Conservation (phyloP, 2,113 vertebrate species). For the Cathartes aura region DNA sequence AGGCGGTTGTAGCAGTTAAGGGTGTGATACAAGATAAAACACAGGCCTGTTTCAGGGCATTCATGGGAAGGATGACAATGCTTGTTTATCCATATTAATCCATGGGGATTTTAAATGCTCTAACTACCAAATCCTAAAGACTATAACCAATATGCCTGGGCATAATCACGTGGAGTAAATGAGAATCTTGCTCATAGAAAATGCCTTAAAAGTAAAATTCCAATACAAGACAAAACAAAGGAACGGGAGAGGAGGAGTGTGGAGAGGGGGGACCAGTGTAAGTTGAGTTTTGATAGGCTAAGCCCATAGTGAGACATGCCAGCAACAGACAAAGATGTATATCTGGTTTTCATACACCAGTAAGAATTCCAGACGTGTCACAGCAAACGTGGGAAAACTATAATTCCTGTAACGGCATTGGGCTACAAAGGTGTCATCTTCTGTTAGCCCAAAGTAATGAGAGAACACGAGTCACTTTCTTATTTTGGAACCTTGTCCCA, state of each 20-base stretch:
- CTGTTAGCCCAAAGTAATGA: background rate
- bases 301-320: background rate
- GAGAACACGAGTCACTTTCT: background rate
- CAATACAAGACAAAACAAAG: background rate
- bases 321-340: background rate
- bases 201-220: background rate
- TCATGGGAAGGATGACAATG: background rate
- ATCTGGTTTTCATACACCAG: background rate
- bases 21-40: background rate
- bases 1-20: background rate
- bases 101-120: background rate
- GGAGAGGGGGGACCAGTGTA: background rate
- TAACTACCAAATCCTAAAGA: background rate
- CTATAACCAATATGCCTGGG: background rate
- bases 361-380: background rate
- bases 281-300: background rate
- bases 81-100: background rate
- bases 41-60: background rate
- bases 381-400: background rate
- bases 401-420: background rate
- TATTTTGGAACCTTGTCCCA: background rate
- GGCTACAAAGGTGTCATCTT: background rate
- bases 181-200: background rate
- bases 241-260: rapidly evolving
- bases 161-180: background rate